These are phyloP conservation scores for Strix aluco DNA, from an alignment of 2,113 vertebrate genomes.

Conservation along the genomic window DNA sequence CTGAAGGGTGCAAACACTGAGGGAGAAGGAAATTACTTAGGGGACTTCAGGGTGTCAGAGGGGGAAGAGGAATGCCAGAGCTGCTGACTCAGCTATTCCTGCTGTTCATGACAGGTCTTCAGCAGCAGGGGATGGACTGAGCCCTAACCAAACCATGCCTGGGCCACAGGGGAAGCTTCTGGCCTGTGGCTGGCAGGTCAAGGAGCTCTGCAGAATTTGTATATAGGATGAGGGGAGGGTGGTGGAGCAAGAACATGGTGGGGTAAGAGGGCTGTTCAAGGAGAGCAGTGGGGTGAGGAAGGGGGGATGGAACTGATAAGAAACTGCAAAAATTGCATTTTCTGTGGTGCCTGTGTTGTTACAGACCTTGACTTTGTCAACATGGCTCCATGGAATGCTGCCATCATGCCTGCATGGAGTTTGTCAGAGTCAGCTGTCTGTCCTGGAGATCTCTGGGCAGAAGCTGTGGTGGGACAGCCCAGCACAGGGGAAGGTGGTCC, in stretches of 20 bases:
- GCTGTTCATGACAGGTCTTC: rapidly evolving
- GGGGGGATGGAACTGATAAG: neutral
- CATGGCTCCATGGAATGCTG: neutral
- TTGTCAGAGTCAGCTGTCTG: rapidly evolving
- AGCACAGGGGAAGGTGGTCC: neutral
- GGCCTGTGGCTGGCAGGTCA: neutral
- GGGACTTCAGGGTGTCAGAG: neutral
- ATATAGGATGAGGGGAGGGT: neutral
- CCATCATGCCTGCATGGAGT: neutral
- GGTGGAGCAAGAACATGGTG: neutral
- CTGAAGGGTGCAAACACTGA: neutral
- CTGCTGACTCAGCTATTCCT: neutral
- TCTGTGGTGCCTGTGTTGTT: rapidly evolving
- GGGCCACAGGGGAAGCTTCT: neutral
- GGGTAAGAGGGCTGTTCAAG: rapidly evolving
- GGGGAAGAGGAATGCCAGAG: neutral
- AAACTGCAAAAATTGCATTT: neutral
- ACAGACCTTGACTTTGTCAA: neutral
- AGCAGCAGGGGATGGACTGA: neutral
- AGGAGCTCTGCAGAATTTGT: neutral
- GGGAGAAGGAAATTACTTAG: neutral
- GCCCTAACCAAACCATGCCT: rapidly evolving
- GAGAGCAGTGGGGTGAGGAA: rapidly evolving
- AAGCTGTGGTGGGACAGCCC: neutral
- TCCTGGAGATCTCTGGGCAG: neutral